Evolutionary conservation across 2,888 invertebrate species (phyloP), one percentile per base, ranked within the genome.

Genomic region (Andrena haemorrhoa): DNA sequence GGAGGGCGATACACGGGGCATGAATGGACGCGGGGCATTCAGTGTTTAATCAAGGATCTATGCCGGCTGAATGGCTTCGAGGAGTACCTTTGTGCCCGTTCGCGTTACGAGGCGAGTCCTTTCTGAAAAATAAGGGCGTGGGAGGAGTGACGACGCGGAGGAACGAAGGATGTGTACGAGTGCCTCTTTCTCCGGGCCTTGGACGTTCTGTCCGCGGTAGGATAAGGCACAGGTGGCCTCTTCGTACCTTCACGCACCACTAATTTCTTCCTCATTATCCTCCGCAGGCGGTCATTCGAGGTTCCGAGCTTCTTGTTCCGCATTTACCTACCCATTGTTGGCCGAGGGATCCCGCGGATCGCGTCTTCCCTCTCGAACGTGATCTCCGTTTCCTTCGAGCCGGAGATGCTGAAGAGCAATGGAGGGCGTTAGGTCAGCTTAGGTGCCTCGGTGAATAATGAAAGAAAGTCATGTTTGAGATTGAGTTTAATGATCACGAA

Each of bases 11-110:
- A 75, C 71, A 73, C 66, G 56, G 31, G 51, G 51, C 71, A 75
- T 88, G 82, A 88, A 88, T 84, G 82, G 82, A 70, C 71, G 65
- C 74, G 69, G 26, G 53, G 91, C 84, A 93, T 93, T 93, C 92
- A 92, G 85, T 92, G 92, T 92, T 93, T 93, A 93, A 93, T 93
- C 93, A 89, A 82, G 86, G 90, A 93, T 93, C 93, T 92, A 86
- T 85, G 89, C 89, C 89, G 88, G 88, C 89, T 92, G 92, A 92
- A 92, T 92, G 90, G 88, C 89, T 92, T 80, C 79, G 79, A 79
- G 86, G 70, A 85, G 87, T 70, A 82, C 86, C 88, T 88, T 91
- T 92, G 91, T 93, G 87, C 88, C 69, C 60, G 85, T 74, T 86
- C 82, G 83, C 87, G 84, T 86, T 84, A 77, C 84, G 75, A 88